These are phyloP conservation scores for Drosophila nigrodunni DNA, from an alignment of 1,140 invertebrate species.

Conservation along the genomic window DNA sequence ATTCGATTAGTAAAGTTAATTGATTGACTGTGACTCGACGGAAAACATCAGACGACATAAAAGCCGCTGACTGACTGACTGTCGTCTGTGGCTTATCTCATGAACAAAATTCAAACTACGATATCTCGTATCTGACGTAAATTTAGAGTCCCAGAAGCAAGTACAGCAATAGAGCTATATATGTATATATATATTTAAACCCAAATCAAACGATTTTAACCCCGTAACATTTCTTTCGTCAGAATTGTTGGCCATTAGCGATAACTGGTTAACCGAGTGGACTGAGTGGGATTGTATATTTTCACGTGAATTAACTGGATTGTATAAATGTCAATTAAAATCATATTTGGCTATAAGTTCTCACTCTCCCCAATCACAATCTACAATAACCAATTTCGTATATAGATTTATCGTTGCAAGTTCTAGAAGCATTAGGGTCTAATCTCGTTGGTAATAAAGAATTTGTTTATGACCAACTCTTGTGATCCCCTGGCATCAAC, in stretches of 20 bases:
- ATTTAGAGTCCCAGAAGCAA: background rate
- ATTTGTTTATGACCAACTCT: slow-evolving; percentile 38
- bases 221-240: background rate
- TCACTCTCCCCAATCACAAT: background rate
- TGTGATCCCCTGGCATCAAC: slow-evolving; percentile 4
- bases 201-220: background rate
- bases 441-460: slow-evolving; percentile 21
- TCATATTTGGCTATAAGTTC: slow-evolving; percentile 59
- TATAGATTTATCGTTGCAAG: background rate
- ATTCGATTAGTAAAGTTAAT: background rate
- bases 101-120: slow-evolving; percentile 1
- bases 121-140: slow-evolving; percentile 48
- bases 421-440: slow-evolving; percentile 7
- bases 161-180: background rate
- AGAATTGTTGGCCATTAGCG: slow-evolving; percentile 5
- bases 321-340: slow-evolving; percentile 76
- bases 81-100: slow-evolving; percentile 18
- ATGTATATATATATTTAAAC: background rate
- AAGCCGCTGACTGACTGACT: background rate
- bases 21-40: slow-evolving; percentile 18
- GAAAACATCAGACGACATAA: slow-evolving; percentile 16
- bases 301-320: slow-evolving; percentile 26
- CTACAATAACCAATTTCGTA: background rate
- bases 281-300: background rate
- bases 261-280: slow-evolving; percentile 7